Evolutionary conservation across 2,113 vertebrate species (phyloP), one percentile per base, ranked within the genome.

Genomic region (Redunca redunca): DNA sequence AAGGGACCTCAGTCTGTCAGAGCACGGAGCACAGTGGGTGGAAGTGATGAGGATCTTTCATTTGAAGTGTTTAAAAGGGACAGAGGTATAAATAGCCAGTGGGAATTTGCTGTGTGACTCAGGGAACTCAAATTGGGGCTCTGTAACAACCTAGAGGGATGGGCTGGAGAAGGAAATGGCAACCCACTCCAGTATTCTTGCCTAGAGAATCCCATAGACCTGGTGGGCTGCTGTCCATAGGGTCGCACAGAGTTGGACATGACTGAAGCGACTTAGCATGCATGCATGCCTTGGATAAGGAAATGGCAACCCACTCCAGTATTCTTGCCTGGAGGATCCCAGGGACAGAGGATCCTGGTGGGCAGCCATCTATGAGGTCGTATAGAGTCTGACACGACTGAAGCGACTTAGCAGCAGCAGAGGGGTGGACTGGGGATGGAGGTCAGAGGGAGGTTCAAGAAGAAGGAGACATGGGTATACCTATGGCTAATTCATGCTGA

Each of bases 331-430:
- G 62, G 62, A n/a, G 7, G 62, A 67, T n/a, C 33, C 62, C 62
- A 67, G 16, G 33, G 33, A 67, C 62, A 67, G 62, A 67, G 62
- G 33, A 67, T 33, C 30, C 62, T n/a, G 33, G 33, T n/a, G 33
- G 62, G 62, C 33, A 19, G 62, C 33, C 7, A 0, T 67, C 33
- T 67, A n/a, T 1, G 7, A 33, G 62, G 62, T n/a, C 7, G 0
- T n/a, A 64, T 7, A 67, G 62, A 64, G 62, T 67, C 4, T 17
- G 16, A 67, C 62, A 67, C 4, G 0, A n/a, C 30, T 67, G 33
- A 67, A 67, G 16, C 33, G 4, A n/a, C 33, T 67, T 19, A 36
- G 67, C 67, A 71, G 67, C n/a, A 71, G 19, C 67, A 71, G 19
- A 71, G n/a, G 67, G n/a, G 19, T 40, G 36, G 67, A 10, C 36